These are phyloP conservation scores for Tenthredo notha DNA, from an alignment of 2,888 invertebrate genomes.

Conservation along the genomic window DNA sequence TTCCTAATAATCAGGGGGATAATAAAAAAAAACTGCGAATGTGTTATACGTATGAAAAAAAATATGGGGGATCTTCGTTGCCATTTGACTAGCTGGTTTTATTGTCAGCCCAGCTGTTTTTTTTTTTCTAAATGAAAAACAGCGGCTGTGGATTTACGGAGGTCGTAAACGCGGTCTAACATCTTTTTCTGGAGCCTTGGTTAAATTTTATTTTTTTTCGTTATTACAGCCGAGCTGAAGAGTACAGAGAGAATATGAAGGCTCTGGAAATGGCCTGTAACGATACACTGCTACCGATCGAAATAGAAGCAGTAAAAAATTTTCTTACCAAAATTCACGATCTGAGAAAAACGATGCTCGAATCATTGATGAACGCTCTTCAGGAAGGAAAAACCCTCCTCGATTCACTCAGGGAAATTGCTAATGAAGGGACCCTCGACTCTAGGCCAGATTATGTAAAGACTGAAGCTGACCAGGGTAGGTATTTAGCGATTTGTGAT, in stretches of 20 bases:
- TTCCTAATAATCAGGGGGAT: not conserved
- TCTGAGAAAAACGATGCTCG: slow-evolving; percentile 86
- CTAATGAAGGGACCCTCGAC: slow-evolving; percentile 87
- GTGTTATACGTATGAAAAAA: not conserved
- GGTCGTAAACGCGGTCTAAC: not conserved
- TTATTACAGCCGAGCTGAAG: slow-evolving; percentile 81
- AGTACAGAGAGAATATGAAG: slow-evolving; percentile 86
- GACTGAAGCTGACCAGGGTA: slow-evolving; percentile 78
- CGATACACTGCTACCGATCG: slow-evolving; percentile 84
- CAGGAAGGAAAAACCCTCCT: slow-evolving; percentile 89
- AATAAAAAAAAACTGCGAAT: not conserved
- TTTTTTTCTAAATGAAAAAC: not conserved
- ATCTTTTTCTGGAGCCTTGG: not conserved
- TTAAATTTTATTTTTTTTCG: slow-evolving; percentile 22
- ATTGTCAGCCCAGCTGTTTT: slow-evolving; percentile 1
- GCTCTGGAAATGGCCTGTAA: slow-evolving; percentile 86
- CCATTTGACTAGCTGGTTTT: slow-evolving; percentile 15
- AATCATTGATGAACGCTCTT: slow-evolving; percentile 89
- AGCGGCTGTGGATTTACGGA: not conserved
- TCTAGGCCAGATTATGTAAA: slow-evolving; percentile 85
- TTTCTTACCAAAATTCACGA: slow-evolving; percentile 87
- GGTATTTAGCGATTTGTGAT: not conserved
- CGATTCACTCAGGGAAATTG: slow-evolving; percentile 87
- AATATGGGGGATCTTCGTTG: not conserved
- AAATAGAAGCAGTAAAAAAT: slow-evolving; percentile 86